A percentile compares a stretch with the other conserved stretches of the same genome.
These are phyloP conservation scores for Tragelaphus buxtoni DNA, from an alignment of 2,113 vertebrate species.

Conservation along the genomic window DNA sequence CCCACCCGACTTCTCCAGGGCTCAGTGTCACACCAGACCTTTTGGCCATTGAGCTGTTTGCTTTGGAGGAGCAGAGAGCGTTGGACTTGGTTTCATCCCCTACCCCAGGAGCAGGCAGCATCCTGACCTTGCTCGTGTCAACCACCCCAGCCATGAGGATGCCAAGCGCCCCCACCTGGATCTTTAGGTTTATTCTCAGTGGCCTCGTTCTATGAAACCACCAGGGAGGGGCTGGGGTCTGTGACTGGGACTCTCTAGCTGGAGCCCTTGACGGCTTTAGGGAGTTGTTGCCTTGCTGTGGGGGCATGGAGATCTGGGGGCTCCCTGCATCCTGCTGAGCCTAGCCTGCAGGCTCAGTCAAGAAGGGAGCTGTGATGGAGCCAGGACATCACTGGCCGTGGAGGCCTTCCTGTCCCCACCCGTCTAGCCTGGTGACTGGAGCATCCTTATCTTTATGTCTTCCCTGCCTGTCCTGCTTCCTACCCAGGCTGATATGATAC, in stretches of 20 bases:
- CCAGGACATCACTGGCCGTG: fast-evolving
- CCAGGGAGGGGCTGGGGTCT: neutral
- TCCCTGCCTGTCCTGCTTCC: neutral
- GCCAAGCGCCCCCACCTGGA: no score
- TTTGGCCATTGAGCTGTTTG: neutral
- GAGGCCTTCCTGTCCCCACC: neutral
- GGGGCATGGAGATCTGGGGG: no score
- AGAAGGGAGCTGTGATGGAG: neutral
- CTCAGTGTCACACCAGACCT: neutral
- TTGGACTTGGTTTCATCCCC: neutral
- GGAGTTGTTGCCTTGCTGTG: neutral
- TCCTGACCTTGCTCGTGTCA: no score
- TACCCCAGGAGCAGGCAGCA: fast-evolving
- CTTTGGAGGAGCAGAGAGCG: neutral
- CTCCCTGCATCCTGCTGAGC: neutral
- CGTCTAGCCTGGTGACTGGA: neutral
- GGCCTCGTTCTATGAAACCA: neutral
- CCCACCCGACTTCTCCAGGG: neutral
- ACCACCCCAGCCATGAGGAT: neutral
- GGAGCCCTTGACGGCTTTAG: neutral
- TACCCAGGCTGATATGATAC: neutral
- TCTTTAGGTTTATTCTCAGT: neutral
- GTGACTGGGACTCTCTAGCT: neutral
- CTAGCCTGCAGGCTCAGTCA: neutral
- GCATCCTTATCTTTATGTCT: neutral